Evolutionary conservation across 2,113 vertebrate species (phyloP).

Genomic region (Tachuris rubrigastra): DNA sequence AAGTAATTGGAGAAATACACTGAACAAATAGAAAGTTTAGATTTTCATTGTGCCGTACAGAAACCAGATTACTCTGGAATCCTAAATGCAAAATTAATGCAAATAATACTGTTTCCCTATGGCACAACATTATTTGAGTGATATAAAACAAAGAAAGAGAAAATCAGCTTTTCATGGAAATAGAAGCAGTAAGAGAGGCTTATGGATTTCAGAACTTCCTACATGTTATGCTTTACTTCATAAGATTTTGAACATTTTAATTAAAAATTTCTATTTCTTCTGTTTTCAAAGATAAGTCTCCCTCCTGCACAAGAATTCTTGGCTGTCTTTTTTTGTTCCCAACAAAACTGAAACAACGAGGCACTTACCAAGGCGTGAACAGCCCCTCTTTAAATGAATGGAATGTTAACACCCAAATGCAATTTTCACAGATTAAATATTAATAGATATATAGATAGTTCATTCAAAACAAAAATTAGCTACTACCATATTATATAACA

Average conservation of each 20-base stretch:
- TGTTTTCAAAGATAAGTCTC: not conserved
- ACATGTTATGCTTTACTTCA: not conserved
- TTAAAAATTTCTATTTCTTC: not conserved
- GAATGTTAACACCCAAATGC: not conserved
- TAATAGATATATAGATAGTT: not conserved
- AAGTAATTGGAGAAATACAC: not conserved
- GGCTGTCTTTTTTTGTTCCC: not conserved
- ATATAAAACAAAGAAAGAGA: not conserved
- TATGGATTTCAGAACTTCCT: not conserved
- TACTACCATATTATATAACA: not conserved
- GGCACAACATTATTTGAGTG: not conserved
- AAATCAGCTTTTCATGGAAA: not conserved
- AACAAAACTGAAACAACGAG: not conserved
- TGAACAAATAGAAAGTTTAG: not conserved
- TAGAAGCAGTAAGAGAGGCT: not conserved
- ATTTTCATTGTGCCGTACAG: not conserved
- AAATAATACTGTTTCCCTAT: not conserved
- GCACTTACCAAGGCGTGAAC: not conserved
- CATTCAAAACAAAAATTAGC: not conserved
- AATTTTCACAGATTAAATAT: slow-evolving; percentile 3
- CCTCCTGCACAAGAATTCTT: not conserved
- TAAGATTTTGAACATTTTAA: not conserved
- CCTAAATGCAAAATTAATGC: not conserved
- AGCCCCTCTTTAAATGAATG: not conserved
- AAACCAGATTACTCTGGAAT: not conserved